These are phyloP conservation scores for Lagorchestes hirsutus DNA, from an alignment of 2,797 vertebrate species.

Conservation along the genomic window DNA sequence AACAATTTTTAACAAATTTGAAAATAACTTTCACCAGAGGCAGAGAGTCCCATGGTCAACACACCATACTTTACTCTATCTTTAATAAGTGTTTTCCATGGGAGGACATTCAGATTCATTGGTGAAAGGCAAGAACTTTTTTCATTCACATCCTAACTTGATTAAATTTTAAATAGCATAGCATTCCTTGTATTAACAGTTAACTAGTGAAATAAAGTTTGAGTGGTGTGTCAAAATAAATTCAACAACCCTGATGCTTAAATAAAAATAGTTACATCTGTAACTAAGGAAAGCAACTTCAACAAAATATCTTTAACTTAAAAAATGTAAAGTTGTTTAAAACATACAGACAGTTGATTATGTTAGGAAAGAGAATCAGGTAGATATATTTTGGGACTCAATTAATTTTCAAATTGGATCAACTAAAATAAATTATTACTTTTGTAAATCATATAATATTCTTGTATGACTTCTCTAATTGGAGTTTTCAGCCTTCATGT, in stretches of 20 bases:
- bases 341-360: neutral
- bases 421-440: constrained; percentile 4
- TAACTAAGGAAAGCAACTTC: neutral
- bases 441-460: neutral
- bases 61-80: neutral
- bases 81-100: constrained; percentile 20
- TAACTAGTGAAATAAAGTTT: neutral
- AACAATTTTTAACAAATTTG: neutral
- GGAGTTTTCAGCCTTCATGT: neutral
- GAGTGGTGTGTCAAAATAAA: neutral
- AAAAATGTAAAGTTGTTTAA: neutral
- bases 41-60: neutral
- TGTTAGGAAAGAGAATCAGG: neutral
- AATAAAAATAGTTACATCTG: neutral
- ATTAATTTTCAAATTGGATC: constrained; percentile 4
- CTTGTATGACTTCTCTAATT: neutral
- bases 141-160: neutral
- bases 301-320: neutral
- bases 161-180: neutral
- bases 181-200: neutral
- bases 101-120: neutral
- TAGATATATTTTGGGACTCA: neutral
- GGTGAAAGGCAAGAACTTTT: neutral
- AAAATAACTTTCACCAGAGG: neutral
- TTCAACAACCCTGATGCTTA: neutral